Percentiles rank a stretch among this genome's conserved stretches.
These are phyloP conservation scores for Dascillus cervinus DNA, from an alignment of 2,888 invertebrate species.

Conservation along the genomic window DNA sequence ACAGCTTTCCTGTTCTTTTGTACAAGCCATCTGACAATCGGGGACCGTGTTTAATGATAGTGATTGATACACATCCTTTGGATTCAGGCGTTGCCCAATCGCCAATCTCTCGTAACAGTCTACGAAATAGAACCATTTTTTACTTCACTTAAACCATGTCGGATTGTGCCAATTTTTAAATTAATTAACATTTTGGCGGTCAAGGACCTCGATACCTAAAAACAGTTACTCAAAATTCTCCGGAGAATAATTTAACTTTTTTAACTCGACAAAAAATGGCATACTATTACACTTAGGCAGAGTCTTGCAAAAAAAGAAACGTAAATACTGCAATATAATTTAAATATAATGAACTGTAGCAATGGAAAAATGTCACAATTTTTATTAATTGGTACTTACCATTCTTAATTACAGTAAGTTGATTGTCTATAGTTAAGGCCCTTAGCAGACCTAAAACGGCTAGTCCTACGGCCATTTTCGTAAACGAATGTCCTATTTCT, in stretches of 20 bases:
- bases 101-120: conserved; percentile 50
- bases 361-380: too few species aligned
- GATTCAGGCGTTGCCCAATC: conserved; percentile 43
- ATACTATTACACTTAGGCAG: too few species aligned
- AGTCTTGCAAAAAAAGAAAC: too few species aligned
- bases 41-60: conserved; percentile 36
- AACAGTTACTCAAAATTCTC: neutral
- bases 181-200: too few species aligned
- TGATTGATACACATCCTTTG: conserved; percentile 38
- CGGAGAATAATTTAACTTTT: too few species aligned
- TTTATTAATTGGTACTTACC: too few species aligned
- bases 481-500: too few species aligned
- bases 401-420: conserved; percentile 39
- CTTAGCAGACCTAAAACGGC: conserved; percentile 25
- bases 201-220: neutral
- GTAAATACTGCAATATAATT: too few species aligned
- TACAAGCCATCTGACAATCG: conserved; percentile 46
- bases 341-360: too few species aligned
- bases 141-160: too few species aligned
- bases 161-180: too few species aligned
- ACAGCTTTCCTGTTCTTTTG: conserved; percentile 41
- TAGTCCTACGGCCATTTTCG: conserved; percentile 23
- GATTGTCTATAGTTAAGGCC: conserved; percentile 41
- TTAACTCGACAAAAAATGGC: too few species aligned
- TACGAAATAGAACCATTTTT: conserved; percentile 30